Conservation (phyloP, 2,888 invertebrate genomes). For the Hyppa rectilinea region DNA sequence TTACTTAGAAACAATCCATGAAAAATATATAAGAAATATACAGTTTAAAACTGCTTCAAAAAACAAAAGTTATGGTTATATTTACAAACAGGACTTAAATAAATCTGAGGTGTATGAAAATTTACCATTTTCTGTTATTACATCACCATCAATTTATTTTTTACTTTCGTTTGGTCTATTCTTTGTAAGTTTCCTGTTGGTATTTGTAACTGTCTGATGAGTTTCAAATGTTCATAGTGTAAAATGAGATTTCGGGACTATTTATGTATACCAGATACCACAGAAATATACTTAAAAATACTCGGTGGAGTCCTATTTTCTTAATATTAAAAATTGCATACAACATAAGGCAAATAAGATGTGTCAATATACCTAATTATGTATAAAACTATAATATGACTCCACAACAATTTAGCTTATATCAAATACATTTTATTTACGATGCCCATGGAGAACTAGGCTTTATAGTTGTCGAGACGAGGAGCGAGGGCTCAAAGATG, state of each 20-base stretch:
- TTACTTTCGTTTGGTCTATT: too few relatives aligned
- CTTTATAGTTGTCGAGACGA: constrained; percentile 84
- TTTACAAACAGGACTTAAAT: too few relatives aligned
- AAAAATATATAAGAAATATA: background rate
- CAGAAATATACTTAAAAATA: background rate
- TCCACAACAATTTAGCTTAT: background rate
- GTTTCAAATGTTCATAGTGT: too few relatives aligned
- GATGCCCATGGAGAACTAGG: constrained; percentile 74
- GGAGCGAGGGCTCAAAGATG: constrained; percentile 87
- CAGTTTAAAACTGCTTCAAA: background rate
- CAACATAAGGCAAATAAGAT: background rate
- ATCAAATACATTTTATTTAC: constrained; percentile 26
- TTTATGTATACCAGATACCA: too few relatives aligned
- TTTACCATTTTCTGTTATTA: too few relatives aligned
- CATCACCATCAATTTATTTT: too few relatives aligned
- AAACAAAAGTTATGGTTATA: background rate
- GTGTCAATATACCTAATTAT: background rate
- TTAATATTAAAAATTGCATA: background rate
- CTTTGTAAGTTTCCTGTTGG: too few relatives aligned
- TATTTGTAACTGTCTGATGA: too few relatives aligned
- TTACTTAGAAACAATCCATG: background rate
- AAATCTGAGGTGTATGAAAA: too few relatives aligned
- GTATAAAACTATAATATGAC: background rate
- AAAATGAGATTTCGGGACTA: too few relatives aligned
- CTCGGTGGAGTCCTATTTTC: background rate